These are phyloP conservation scores for Drosophila macrospina DNA, from an alignment of 2,888 invertebrate species.

Conservation along the genomic window DNA sequence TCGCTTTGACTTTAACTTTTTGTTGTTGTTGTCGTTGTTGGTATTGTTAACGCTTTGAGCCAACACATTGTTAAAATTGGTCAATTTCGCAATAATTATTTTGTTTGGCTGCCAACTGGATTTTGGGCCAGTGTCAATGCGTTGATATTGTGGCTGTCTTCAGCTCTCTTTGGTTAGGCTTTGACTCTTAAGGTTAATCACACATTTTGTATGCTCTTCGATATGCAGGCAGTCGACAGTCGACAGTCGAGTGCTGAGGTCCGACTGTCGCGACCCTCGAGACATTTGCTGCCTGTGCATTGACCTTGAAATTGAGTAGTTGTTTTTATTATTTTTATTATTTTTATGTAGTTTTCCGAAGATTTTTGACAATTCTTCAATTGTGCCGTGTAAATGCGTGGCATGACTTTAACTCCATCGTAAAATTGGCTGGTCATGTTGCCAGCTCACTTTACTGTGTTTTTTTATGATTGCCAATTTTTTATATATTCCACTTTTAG, in stretches of 20 bases:
- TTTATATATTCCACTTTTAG: conserved; percentile 17
- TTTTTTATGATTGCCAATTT: conserved; percentile 47
- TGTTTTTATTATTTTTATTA: no score
- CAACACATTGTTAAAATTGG: conserved; percentile 62
- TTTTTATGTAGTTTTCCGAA: conserved; percentile 47
- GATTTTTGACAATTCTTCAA: conserved; percentile 72
- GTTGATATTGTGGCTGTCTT: conserved; percentile 31
- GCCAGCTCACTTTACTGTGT: conserved; percentile 35
- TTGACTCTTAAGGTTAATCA: conserved; percentile 77
- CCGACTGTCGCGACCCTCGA: conserved; percentile 14
- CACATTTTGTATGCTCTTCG: conserved; percentile 72
- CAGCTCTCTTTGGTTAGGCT: conserved; percentile 53
- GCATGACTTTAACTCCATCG: conserved; percentile 24
- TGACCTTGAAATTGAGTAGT: conserved; percentile 66
- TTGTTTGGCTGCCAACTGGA: conserved; percentile 61
- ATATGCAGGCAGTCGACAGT: no score
- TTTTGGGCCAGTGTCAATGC: conserved; percentile 78
- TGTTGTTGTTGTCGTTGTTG: conserved; percentile 20
- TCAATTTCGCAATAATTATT: conserved; percentile 75
- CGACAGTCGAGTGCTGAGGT: conserved; percentile 21
- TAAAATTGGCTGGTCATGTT: conserved; percentile 66
- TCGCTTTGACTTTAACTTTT: conserved; percentile 36
- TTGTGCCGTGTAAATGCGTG: conserved; percentile 60
- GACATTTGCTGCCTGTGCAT: conserved; percentile 41
- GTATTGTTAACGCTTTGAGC: conserved; percentile 25